Evolutionary conservation across 1,140 invertebrate genomes (phyloP), one percentile per base, ranked within the genome.

Genomic region (Acyrthosiphon pisum): DNA sequence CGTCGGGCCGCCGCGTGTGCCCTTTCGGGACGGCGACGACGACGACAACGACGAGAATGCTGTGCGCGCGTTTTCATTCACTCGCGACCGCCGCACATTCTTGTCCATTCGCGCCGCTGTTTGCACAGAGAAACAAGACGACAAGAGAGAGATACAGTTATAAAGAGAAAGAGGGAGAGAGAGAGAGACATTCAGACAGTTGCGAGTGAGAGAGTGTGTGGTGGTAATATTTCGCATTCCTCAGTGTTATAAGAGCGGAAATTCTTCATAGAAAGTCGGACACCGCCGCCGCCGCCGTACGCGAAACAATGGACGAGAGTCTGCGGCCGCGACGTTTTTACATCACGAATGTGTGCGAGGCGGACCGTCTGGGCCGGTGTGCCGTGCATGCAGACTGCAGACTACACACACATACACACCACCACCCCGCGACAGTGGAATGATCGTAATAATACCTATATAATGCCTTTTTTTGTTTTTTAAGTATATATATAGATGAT

Each of bases 181-280:
- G 87, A 20, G 84, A 48, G 9, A 30, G 14, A 50, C 48, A 50
- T 14, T 11, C 48, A 50, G 48, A 50, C 48, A 50, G 50, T 23
- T 20, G 6, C 2, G 87, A 41, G 30, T 2, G 87, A 37, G 35
- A 56, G 50, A 37, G 48, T 6, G 48, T n/a, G 88, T 20, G 18
- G 88, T 35, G 50, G 48, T 89, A 56, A 20, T 50, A 44, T 48
- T 83, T 81, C 81, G 81, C 91, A 93, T 93, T 93, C 81, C 91
- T 50, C 81, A 11, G 91, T 86, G 76, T 93, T 93, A 93, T 56
- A 86, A 93, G 91, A 93, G 81, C 91, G 91, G 46, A 93, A 93
- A 93, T 93, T 93, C 91, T 56, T 56, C 76, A 83, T 93, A 84
- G 91, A 93, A 93, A 93, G 91, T 93, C 91, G 91, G 81, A 84